These are phyloP conservation scores for Branchipolynoe longqiensis DNA, from an alignment of 2,888 invertebrate species.

Conservation along the genomic window DNA sequence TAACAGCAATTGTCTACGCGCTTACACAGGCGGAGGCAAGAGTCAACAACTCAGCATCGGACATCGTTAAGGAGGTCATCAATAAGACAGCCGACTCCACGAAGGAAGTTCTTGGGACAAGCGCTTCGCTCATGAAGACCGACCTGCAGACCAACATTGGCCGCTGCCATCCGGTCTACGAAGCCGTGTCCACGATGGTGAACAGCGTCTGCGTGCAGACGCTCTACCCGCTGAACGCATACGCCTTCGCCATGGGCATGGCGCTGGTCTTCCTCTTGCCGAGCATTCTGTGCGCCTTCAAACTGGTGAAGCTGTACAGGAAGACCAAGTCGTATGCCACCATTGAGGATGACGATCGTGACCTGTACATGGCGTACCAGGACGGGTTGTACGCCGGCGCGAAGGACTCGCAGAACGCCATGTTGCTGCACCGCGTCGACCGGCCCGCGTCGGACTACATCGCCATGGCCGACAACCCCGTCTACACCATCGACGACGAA, in stretches of 20 bases:
- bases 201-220: constrained; percentile 30
- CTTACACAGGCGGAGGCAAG: not conserved
- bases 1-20: not conserved
- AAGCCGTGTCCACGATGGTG: not conserved
- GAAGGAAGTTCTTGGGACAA: not conserved
- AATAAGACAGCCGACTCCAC: not conserved
- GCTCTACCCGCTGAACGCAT: constrained; percentile 19
- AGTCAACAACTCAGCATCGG: not conserved
- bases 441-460: constrained; percentile 10
- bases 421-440: constrained; percentile 28
- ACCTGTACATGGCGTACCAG: constrained; percentile 31
- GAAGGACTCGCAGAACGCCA: not conserved
- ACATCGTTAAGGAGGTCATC: not conserved
- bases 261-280: constrained; percentile 2
- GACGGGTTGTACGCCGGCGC: not conserved
- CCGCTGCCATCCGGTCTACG: not conserved
- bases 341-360: not conserved
- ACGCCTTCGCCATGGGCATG: constrained; percentile 17
- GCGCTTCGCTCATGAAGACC: not conserved
- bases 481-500: not conserved
- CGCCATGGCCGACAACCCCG: constrained; percentile 40
- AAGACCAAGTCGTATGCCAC: not conserved
- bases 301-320: constrained; percentile 14
- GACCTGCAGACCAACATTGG: constrained; percentile 8
- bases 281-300: constrained; percentile 33